A percentile compares a stretch with the other conserved stretches of the same genome.
Evolutionary conservation across 1,140 invertebrate genomes (phyloP).

Genomic region (Hylaeus volcanicus): DNA sequence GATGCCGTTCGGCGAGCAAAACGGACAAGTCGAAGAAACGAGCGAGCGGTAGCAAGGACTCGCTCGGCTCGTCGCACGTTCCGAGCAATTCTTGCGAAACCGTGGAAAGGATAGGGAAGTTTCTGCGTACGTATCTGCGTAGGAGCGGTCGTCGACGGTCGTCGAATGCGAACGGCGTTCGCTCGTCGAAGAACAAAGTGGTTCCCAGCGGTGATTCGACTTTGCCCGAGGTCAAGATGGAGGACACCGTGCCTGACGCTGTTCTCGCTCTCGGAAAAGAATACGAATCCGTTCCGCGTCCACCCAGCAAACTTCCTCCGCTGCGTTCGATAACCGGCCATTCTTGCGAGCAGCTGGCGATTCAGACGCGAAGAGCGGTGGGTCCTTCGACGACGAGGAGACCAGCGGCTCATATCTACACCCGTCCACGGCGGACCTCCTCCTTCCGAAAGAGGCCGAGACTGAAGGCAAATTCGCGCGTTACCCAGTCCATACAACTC

Average conservation of each 20-base stretch:
- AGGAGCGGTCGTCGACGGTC: conserved; percentile 68
- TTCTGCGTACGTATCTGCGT: conserved; percentile 68
- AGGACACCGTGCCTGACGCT: not conserved
- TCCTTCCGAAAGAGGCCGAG: conserved; percentile 72
- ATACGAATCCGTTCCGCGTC: conserved; percentile 52
- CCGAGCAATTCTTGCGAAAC: conserved; percentile 66
- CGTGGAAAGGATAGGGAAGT: conserved; percentile 72
- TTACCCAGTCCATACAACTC: conserved; percentile 81
- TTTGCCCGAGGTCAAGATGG: not conserved
- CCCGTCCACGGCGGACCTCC: conserved; percentile 66
- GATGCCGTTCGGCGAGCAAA: not conserved
- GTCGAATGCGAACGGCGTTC: conserved; percentile 43
- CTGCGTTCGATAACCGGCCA: conserved; percentile 25
- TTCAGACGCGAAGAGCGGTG: not conserved
- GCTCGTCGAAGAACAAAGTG: conserved; percentile 64
- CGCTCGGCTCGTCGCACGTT: not conserved
- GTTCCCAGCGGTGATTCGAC: conserved; percentile 51
- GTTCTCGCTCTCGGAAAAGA: not conserved
- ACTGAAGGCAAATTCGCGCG: conserved; percentile 75
- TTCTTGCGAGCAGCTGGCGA: not conserved
- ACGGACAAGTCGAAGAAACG: conserved; percentile 16
- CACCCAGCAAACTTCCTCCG: conserved; percentile 62
- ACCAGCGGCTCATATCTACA: not conserved
- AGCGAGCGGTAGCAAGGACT: not conserved
- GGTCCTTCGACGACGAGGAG: conserved; percentile 14